Evolutionary conservation across 2,113 vertebrate species (phyloP).

Genomic region (Ceyx cyanopectus): DNA sequence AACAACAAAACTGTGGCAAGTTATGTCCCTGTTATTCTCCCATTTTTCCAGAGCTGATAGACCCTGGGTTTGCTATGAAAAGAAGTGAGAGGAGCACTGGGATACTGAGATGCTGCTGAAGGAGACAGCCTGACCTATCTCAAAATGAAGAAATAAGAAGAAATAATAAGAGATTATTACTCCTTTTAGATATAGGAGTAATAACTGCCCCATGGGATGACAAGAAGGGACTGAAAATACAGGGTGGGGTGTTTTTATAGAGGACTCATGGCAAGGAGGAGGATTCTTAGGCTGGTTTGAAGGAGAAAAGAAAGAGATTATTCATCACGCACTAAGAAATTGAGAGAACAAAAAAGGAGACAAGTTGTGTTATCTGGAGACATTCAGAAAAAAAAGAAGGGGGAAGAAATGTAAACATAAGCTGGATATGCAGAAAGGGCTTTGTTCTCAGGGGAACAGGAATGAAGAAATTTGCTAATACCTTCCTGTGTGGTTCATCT

Average conservation of each 20-base stretch:
- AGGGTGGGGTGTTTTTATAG: not conserved
- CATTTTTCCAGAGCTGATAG: not conserved
- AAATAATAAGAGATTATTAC: no score
- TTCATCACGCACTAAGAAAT: not conserved
- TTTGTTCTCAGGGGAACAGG: not conserved
- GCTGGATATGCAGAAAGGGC: not conserved
- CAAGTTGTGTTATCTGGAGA: not conserved
- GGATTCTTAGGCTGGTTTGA: not conserved
- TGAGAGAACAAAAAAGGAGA: not conserved
- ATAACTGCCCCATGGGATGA: not conserved
- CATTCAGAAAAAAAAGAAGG: not conserved
- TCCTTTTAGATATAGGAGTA: not conserved
- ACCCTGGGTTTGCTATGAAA: rapidly evolving
- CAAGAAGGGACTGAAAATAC: not conserved
- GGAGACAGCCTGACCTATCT: not conserved
- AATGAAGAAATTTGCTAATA: not conserved
- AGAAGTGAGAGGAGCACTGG: not conserved
- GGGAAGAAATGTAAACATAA: not conserved
- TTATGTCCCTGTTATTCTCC: not conserved
- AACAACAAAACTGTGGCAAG: rapidly evolving
- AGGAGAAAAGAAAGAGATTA: not conserved
- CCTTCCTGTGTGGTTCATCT: not conserved
- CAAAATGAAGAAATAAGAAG: not conserved
- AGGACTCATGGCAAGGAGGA: not conserved
- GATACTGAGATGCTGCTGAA: not conserved